A percentile compares a stretch with the other conserved stretches of the same genome.
Conservation (phyloP, 2,888 invertebrate genomes). For the Tipula lateralis region DNA sequence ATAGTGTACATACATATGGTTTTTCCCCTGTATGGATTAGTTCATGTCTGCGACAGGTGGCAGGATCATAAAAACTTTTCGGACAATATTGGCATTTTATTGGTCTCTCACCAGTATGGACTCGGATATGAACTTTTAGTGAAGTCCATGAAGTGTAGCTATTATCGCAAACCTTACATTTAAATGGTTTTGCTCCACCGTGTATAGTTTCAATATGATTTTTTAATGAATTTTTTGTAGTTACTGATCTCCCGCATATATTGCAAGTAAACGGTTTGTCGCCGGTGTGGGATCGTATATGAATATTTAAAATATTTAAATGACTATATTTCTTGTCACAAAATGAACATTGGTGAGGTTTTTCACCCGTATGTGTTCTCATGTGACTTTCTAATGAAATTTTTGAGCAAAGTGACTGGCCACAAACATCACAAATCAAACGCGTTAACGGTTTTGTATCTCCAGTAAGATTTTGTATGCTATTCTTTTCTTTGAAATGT, state of each 20-base stretch:
- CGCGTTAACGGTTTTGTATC: too few species aligned
- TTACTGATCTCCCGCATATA: not conserved
- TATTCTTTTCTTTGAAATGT: too few species aligned
- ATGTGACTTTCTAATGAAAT: not conserved
- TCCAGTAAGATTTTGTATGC: too few species aligned
- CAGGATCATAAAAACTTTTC: not conserved
- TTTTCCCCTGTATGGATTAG: not conserved
- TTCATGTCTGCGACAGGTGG: not conserved
- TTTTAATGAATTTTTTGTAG: not conserved
- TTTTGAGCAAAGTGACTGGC: not conserved
- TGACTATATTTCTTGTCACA: not conserved
- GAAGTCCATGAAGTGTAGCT: not conserved
- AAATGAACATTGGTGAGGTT: not conserved
- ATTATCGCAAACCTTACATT: not conserved
- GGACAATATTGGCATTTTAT: not conserved
- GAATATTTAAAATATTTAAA: not conserved
- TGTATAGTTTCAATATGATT: not conserved
- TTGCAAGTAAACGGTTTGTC: not conserved
- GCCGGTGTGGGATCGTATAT: not conserved
- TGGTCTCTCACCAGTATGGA: not conserved
- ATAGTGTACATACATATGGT: not conserved
- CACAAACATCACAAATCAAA: constrained; percentile 3
- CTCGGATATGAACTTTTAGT: not conserved
- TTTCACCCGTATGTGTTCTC: not conserved
- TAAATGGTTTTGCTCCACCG: not conserved